These are phyloP conservation scores for Diaphora mendica DNA, from an alignment of 2,888 invertebrate species.

Conservation along the genomic window DNA sequence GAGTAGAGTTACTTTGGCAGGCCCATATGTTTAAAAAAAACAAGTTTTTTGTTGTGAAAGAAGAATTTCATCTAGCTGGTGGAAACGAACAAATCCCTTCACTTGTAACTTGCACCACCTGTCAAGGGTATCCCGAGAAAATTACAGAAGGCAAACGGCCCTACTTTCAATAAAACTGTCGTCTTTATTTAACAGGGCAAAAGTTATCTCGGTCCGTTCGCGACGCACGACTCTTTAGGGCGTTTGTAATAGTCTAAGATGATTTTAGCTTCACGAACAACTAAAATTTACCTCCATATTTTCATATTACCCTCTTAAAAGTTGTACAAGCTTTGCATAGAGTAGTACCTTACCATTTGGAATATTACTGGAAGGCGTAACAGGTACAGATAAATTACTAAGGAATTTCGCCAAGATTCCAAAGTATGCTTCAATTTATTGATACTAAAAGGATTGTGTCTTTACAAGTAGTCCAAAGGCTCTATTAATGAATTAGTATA, in stretches of 20 bases:
- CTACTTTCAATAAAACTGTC: slow-evolving; percentile 86
- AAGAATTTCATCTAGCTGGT: background rate
- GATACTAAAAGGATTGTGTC: background rate
- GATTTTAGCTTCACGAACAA: slow-evolving; percentile 23
- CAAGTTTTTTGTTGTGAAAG: background rate
- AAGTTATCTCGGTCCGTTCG: slow-evolving; percentile 73
- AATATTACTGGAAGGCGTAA: background rate
- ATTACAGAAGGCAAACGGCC: slow-evolving; percentile 84
- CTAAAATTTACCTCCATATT: slow-evolving; percentile 15
- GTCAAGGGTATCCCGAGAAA: slow-evolving; percentile 77
- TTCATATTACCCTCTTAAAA: background rate
- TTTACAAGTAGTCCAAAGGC: background rate
- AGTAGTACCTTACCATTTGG: background rate
- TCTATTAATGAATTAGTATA: background rate
- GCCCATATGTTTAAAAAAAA: background rate
- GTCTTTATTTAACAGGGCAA: slow-evolving; percentile 84
- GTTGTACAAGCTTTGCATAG: background rate
- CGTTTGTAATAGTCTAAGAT: slow-evolving; percentile 29
- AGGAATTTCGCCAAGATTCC: background rate
- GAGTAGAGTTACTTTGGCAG: too few species aligned
- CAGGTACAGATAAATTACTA: background rate
- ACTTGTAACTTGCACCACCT: slow-evolving; percentile 51
- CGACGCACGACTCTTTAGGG: slow-evolving; percentile 52
- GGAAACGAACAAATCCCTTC: slow-evolving; percentile 7
- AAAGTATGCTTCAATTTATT: background rate